phyloP scores from a whole-genome alignment of 2,888 invertebrate genomes.

The Ornithoptera priamus region DNA sequence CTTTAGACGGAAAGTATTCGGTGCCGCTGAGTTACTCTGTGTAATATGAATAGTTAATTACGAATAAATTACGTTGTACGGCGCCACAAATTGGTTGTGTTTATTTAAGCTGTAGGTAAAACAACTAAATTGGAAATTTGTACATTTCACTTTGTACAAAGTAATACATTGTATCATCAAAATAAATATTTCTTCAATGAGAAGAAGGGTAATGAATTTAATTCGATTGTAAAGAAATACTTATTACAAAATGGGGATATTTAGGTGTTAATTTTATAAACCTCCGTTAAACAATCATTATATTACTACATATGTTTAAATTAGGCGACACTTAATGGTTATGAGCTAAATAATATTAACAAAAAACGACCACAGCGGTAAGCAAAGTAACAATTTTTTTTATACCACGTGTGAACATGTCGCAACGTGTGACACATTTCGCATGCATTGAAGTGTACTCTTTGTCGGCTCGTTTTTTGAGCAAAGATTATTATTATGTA shows the following conservation, averaged over 20 bases:
- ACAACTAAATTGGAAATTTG: background rate
- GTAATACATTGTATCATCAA: no score
- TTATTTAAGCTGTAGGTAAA: slow-evolving; percentile 18
- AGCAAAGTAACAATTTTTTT: slow-evolving; percentile 37
- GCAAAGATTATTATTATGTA: slow-evolving; percentile 32
- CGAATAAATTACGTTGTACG: slow-evolving; percentile 54
- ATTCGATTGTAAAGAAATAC: no score
- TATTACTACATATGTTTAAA: background rate
- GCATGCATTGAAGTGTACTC: slow-evolving; percentile 51
- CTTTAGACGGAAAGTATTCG: slow-evolving; percentile 60
- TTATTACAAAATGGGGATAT: no score
- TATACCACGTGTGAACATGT: slow-evolving; percentile 45
- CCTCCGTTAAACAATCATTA: no score
- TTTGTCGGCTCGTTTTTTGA: slow-evolving; percentile 48
- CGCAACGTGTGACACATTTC: slow-evolving; percentile 63
- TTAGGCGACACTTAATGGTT: background rate
- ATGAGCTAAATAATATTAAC: background rate
- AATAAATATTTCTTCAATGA: no score
- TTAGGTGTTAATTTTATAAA: no score
- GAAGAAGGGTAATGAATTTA: no score
- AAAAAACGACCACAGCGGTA: slow-evolving; percentile 2
- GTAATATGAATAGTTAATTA: slow-evolving; percentile 62
- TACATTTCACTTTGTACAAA: background rate
- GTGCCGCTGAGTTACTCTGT: slow-evolving; percentile 50
- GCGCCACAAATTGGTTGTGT: slow-evolving; percentile 40